These are phyloP conservation scores for Cynocephalus volans DNA, from an alignment of 2,113 vertebrate genomes.

Conservation along the genomic window DNA sequence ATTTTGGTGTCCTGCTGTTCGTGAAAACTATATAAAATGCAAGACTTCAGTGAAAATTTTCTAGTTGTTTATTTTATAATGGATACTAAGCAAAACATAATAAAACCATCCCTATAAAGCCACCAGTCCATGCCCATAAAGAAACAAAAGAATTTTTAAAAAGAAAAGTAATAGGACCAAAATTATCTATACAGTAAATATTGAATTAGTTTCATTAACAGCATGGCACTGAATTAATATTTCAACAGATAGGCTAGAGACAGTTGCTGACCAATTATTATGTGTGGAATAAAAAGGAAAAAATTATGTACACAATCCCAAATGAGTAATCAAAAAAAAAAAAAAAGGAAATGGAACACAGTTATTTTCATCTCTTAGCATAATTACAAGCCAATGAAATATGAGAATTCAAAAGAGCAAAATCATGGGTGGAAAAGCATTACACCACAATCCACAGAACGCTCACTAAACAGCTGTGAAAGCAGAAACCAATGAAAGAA, in stretches of 20 bases:
- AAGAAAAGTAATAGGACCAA: background rate
- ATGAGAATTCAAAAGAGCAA: background rate
- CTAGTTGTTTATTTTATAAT: slow-evolving; percentile 17
- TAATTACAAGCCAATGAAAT: slow-evolving; percentile 42
- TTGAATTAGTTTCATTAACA: background rate
- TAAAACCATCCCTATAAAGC: too few relatives aligned
- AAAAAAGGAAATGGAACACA: background rate
- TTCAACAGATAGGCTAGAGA: background rate
- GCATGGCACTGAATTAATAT: background rate
- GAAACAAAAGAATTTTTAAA: too few relatives aligned
- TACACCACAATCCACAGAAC: background rate
- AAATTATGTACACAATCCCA: background rate
- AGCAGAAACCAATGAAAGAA: background rate
- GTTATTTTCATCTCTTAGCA: background rate
- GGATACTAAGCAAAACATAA: background rate
- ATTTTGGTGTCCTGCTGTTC: background rate
- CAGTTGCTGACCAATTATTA: background rate
- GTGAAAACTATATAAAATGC: background rate
- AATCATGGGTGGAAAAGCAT: background rate
- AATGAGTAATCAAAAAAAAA: background rate
- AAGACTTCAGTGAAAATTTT: slow-evolving; percentile 9
- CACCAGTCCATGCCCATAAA: too few relatives aligned
- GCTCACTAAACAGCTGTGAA: background rate
- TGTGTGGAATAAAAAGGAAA: background rate
- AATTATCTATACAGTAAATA: background rate